Base-by-base conservation (phyloP, 2,888 invertebrate species). In the Drosophila recens region DNA sequence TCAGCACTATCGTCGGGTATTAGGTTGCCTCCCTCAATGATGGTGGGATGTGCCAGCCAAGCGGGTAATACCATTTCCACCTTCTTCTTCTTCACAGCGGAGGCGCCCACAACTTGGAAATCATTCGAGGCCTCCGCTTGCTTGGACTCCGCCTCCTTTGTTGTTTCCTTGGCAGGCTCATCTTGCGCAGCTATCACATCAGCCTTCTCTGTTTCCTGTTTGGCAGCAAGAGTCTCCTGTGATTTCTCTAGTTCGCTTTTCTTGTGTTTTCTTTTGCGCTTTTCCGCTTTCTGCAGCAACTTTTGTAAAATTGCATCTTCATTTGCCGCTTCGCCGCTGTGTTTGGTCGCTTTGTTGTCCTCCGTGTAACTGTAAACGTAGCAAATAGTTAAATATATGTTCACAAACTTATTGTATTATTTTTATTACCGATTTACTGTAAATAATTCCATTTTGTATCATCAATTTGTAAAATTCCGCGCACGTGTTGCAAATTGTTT, bases 31-130 rank as follows among this genome's bases (percentile, higher is more conserved):
- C 95, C 95, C n/a, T 96, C 95, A 64, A 98, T 95, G 53, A 96
- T 92, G 45, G 95, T 95, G 4, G 98, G 97, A 90, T 96, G 94
- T 1, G 96, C 95, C 38, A 99, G 92, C 98, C 98, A 99, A 75
- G 96, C 94, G 1, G 98, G 98, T 49, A 98, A 93, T 6, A 97
- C 95, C 91, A 97, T 93, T 88, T 95, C 95, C 0, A 97, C 95
- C 90, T 94, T 94, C 2, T 88, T 76, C 75, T 93, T 95, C 81
- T 94, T 94, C 78, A 93, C 93, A 89, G 75, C 48, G 90, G 74
- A 49, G 66, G 94, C 94, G 6, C 96, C 96, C 54, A 97, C 93
- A 20, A 97, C 94, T 86, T 90, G 80, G 58, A 92, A 92, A 36
- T 78, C 81, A 62, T 56, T 58, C 6, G 76, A 38, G n/a, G 56